Conservation (phyloP, 2,888 invertebrate genomes). For the Eupithecia subfuscata region DNA sequence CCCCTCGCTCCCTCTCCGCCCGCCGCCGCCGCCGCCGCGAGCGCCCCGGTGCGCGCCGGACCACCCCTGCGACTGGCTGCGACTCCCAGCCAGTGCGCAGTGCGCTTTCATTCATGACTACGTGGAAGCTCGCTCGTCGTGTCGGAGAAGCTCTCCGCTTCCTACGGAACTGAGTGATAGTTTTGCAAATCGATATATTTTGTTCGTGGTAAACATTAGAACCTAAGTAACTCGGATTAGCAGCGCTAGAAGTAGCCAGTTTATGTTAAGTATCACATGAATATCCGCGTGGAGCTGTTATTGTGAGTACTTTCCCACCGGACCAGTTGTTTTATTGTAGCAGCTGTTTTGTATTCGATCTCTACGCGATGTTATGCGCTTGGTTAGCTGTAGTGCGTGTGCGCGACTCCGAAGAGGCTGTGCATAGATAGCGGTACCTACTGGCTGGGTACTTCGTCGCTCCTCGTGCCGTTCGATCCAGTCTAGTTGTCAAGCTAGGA, state of each 20-base stretch:
- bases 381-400: neutral
- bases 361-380: neutral
- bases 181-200: neutral
- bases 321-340: constrained; percentile 24
- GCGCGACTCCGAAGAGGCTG: constrained; percentile 8
- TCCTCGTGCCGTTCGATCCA: constrained; percentile 28
- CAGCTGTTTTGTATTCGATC: constrained; percentile 38
- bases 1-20: constrained; percentile 19
- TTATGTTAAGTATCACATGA: constrained; percentile 30
- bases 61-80: neutral
- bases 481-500: constrained; percentile 27
- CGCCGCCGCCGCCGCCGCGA: neutral
- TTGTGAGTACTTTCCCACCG: neutral
- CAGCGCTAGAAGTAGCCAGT: constrained; percentile 29
- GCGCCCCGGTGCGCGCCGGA: neutral
- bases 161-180: neutral
- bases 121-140: constrained; percentile 20
- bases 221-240: constrained; percentile 36
- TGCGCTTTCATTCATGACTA: constrained; percentile 34
- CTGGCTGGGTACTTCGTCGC: neutral
- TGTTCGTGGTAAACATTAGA: constrained; percentile 19
- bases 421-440: constrained; percentile 25
- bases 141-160: neutral
- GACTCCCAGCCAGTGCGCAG: constrained; percentile 4
- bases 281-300: constrained; percentile 22